These are phyloP conservation scores for Vulpes vulpes DNA, from an alignment of 2,113 vertebrate species.

Conservation along the genomic window DNA sequence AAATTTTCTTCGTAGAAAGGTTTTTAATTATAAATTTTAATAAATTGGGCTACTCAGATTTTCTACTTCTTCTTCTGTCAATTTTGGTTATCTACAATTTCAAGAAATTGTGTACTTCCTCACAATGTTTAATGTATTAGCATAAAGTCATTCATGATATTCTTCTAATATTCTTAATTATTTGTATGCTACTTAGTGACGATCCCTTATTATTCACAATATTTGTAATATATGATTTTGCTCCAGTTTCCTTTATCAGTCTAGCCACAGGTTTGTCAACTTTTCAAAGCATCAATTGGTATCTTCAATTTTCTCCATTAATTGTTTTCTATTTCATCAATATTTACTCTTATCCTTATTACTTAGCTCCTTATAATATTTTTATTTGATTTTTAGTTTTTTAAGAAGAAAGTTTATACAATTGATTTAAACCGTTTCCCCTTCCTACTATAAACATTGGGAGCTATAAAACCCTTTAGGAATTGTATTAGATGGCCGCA, in stretches of 20 bases:
- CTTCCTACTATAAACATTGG: neutral
- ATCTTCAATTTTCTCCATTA: neutral
- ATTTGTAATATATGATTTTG: neutral
- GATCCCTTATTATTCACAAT: neutral
- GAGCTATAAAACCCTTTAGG: neutral
- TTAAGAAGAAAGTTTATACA: neutral
- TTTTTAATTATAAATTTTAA: neutral
- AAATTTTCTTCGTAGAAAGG: neutral
- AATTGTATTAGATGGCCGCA: neutral
- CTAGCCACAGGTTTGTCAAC: neutral
- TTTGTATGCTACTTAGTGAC: neutral
- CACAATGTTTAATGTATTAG: neutral
- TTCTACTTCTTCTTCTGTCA: neutral
- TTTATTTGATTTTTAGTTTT: neutral
- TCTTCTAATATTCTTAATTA: neutral
- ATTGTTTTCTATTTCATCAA: neutral
- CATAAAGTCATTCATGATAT: neutral
- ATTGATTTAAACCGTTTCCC: conserved; percentile 23
- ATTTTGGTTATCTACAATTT: neutral
- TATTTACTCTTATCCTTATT: neutral
- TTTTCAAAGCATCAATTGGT: neutral
- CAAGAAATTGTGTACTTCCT: neutral
- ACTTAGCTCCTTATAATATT: neutral
- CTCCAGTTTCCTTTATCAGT: neutral
- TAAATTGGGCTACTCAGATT: neutral